Conservation (phyloP, 2,888 invertebrate genomes). For the Cepaea hortensis region DNA sequence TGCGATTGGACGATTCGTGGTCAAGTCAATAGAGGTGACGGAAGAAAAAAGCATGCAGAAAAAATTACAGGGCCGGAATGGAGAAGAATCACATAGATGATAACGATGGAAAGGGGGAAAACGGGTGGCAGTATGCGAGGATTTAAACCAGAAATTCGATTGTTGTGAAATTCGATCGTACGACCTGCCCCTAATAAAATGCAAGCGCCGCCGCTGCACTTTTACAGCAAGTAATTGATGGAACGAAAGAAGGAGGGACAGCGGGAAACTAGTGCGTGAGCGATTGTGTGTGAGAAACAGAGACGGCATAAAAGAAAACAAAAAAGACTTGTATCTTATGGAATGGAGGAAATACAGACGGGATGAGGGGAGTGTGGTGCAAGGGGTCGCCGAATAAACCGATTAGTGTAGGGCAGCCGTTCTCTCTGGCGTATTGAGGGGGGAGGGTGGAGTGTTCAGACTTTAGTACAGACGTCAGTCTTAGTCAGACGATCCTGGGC, state of each 20-base stretch:
- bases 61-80: too few species aligned
- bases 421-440: too few species aligned
- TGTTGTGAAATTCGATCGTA: conserved; percentile 22
- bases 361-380: not conserved
- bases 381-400: not conserved
- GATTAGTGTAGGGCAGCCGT: not conserved
- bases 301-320: not conserved
- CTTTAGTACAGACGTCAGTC: too few species aligned
- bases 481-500: too few species aligned
- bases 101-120: not conserved
- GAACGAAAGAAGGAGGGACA: not conserved
- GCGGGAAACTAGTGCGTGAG: not conserved
- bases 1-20: too few species aligned
- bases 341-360: not conserved
- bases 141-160: not conserved
- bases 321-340: not conserved
- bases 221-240: not conserved
- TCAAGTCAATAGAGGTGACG: too few species aligned
- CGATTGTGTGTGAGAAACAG: not conserved
- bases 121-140: not conserved
- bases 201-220: too few species aligned
- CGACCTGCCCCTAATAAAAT: not conserved
- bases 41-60: too few species aligned
- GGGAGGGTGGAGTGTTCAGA: too few species aligned
- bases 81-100: not conserved